These are phyloP conservation scores for Calyptomena viridis DNA, from an alignment of 2,113 vertebrate species.

Conservation along the genomic window DNA sequence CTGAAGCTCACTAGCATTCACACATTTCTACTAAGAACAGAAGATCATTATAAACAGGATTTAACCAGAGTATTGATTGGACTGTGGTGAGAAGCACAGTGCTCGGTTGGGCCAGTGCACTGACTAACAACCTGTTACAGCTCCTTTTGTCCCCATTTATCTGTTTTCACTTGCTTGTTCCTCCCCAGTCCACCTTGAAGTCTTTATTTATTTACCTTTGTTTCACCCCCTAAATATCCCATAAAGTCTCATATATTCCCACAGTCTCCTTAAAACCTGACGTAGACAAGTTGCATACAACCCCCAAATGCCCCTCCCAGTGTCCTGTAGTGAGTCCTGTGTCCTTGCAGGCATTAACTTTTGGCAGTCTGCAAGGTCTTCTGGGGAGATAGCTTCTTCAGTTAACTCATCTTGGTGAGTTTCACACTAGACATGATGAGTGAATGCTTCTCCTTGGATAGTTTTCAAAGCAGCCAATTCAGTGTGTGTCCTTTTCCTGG, in stretches of 20 bases:
- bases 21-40: neutral
- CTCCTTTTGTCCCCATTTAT: neutral
- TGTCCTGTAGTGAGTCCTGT: neutral
- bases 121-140: neutral
- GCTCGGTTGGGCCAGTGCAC: neutral
- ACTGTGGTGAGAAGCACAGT: neutral
- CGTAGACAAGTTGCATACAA: neutral
- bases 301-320: neutral
- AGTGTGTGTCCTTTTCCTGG: accelerated
- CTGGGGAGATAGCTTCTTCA: neutral
- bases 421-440: neutral
- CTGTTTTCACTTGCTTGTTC: neutral
- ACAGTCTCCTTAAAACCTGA: neutral
- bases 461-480: neutral
- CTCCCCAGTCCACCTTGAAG: neutral
- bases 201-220: neutral
- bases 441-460: neutral
- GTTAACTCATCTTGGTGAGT: neutral
- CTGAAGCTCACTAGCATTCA: neutral
- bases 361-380: neutral
- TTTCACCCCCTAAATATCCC: neutral
- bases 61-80: neutral
- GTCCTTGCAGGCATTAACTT: neutral
- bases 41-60: neutral
- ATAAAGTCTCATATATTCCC: neutral